Percentiles rank a stretch among this genome's conserved stretches.
Conservation (phyloP, 1,140 invertebrate genomes). For the Drosophila leontia region DNA sequence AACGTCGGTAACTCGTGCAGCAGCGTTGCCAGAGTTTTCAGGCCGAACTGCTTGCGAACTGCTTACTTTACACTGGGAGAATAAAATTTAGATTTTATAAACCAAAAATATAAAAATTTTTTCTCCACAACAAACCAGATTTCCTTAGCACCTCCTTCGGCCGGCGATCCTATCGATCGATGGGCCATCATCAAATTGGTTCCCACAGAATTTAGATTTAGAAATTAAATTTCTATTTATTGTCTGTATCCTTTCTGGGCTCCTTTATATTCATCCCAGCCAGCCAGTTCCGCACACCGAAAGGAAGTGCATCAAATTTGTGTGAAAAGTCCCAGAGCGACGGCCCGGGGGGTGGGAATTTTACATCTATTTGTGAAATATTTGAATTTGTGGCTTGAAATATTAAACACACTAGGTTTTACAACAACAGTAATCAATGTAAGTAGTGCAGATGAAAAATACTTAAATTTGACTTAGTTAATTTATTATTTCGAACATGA, state of each 20-base stretch:
- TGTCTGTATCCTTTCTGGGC: conserved; percentile 53
- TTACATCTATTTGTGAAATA: no score
- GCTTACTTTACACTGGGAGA: no score
- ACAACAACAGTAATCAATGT: no score
- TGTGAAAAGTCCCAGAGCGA: conserved; percentile 38
- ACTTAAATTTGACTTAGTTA: background rate
- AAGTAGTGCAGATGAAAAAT: no score
- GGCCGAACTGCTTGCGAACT: no score
- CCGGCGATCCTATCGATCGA: conserved; percentile 69
- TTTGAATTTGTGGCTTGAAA: no score
- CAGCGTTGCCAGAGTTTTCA: no score
- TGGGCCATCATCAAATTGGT: conserved; percentile 78
- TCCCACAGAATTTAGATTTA: conserved; percentile 66
- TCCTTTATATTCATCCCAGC: conserved; percentile 31
- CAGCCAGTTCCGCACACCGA: conserved; percentile 56
- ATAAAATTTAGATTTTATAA: no score
- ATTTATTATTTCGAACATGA: background rate
- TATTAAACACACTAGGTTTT: no score
- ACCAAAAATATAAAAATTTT: no score
- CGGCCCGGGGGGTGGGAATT: conserved; percentile 5
- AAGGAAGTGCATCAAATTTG: conserved; percentile 69
- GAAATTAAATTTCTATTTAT: conserved; percentile 79
- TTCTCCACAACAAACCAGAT: conserved; percentile 73
- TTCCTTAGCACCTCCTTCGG: conserved; percentile 64
- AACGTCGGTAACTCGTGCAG: no score